Conservation (phyloP, 2,888 invertebrate genomes). For the Tetropium fuscum region DNA sequence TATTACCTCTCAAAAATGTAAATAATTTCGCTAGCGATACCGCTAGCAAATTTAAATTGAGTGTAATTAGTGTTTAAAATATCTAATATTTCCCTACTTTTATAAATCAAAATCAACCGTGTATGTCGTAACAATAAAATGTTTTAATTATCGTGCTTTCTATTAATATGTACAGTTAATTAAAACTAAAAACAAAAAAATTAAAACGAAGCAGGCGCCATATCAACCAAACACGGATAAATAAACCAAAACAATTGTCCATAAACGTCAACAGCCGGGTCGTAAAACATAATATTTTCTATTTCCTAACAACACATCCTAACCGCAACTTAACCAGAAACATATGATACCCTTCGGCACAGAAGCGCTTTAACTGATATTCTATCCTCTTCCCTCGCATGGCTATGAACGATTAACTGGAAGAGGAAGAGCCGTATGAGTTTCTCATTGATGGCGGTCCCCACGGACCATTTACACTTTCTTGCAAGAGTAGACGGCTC, state of each 20-base stretch:
- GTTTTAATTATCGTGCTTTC: conserved; percentile 16
- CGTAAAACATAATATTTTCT: conserved; percentile 48
- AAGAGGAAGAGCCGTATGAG: conserved; percentile 18
- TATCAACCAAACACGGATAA: conserved; percentile 25
- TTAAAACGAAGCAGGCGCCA: conserved; percentile 25
- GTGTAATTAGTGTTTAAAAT: too few species aligned
- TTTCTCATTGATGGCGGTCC: conserved; percentile 46
- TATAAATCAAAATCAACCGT: too few species aligned
- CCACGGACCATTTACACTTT: conserved; percentile 48
- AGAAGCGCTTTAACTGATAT: conserved; percentile 13
- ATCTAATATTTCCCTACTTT: too few species aligned
- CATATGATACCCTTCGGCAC: conserved; percentile 50
- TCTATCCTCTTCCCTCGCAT: conserved; percentile 7
- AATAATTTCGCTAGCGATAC: too few species aligned
- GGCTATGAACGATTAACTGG: neutral
- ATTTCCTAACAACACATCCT: conserved; percentile 48
- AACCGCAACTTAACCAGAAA: conserved; percentile 52
- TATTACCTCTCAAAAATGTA: too few species aligned
- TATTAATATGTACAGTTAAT: conserved; percentile 20
- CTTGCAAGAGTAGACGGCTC: conserved; percentile 42
- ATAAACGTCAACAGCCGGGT: conserved; percentile 40
- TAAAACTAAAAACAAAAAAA: conserved; percentile 20
- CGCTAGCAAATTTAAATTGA: too few species aligned
- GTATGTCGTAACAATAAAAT: conserved; percentile 12
- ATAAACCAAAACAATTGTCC: conserved; percentile 40